Evolutionary conservation across 1,140 invertebrate species (phyloP), one percentile per base, ranked within the genome.

Genomic region (Latrodectus geometricus): DNA sequence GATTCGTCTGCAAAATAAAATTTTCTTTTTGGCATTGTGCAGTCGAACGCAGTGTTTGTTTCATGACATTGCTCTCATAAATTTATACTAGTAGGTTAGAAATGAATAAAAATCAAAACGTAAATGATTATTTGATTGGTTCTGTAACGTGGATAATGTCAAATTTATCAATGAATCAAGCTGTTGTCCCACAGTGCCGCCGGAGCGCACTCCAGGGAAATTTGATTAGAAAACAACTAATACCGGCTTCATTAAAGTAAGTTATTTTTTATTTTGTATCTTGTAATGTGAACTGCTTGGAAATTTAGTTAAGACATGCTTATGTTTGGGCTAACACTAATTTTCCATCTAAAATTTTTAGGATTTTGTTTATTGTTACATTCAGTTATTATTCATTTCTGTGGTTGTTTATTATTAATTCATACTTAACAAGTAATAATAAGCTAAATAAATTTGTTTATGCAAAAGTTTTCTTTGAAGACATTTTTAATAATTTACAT

Each of bases 111-210:
- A 83, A 50, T 48, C 80, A 83, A 74, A 35, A 65, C 70, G 50
- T 83, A 21, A 83, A 83, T 83, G 80, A 83, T 17, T 74, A 74
- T 83, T 83, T 83, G 23, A 49, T 83, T 21, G 70, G 80, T 14
- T 73, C 65, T 65, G 23, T 49, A 20, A 56, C 80, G 14, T 83
- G 80, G 80, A 83, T 83, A 49, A 66, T 83, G 70, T 83, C 80
- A 11, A 73, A 74, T 83, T 83, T 83, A 21, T 73, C 80, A 21
- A 83, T 74, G 69, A 49, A 83, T 56, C 66, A 69, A 52, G 17
- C 48, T 17, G n/a, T 50, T 9, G 68, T 68, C 17, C 54, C 80
- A 8, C 80, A 83, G 5, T 73, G 80, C 15, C 14, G 70, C n/a
- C 73, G 79, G 21, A 81, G 20, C 66, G 11, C 12, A 2, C 9